Conservation (phyloP, 2,888 invertebrate genomes). For the Iphiclides podalirius region DNA sequence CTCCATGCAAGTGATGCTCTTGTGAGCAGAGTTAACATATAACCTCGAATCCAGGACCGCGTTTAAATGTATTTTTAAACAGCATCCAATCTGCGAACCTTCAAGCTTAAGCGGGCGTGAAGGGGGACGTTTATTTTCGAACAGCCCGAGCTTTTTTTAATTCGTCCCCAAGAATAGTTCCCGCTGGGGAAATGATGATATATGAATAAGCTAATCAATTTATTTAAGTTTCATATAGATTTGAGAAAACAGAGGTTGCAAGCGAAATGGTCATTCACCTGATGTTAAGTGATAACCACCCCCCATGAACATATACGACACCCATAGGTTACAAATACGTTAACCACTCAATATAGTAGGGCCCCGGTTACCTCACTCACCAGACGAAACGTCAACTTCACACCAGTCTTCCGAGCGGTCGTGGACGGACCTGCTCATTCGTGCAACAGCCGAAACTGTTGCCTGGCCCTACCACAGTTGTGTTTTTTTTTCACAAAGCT, state of each 20-base stretch:
- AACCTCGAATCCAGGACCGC: slow-evolving; percentile 20
- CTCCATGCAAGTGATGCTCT: background rate
- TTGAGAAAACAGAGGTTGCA: background rate
- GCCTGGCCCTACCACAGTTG: too few species aligned
- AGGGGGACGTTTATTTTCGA: slow-evolving; percentile 15
- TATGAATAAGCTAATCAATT: background rate
- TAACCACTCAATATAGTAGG: too few species aligned
- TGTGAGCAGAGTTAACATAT: slow-evolving; percentile 20
- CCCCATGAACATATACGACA: too few species aligned
- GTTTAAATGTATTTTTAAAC: slow-evolving; percentile 18
- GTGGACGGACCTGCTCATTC: too few species aligned
- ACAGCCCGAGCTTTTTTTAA: slow-evolving; percentile 3
- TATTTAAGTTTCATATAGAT: background rate
- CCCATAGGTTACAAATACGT: too few species aligned
- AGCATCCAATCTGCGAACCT: slow-evolving; percentile 19
- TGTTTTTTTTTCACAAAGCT: too few species aligned
- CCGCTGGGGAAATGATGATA: background rate
- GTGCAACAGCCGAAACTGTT: too few species aligned
- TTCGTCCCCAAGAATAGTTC: background rate
- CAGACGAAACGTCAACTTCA: too few species aligned
- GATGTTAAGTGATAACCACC: too few species aligned
- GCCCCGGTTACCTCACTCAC: too few species aligned
- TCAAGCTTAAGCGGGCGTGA: slow-evolving; percentile 23
- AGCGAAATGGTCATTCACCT: too few species aligned
- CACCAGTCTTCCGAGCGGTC: too few species aligned